phyloP scores from a whole-genome alignment of 2,888 invertebrate genomes.

The Bellardia pandia region DNA sequence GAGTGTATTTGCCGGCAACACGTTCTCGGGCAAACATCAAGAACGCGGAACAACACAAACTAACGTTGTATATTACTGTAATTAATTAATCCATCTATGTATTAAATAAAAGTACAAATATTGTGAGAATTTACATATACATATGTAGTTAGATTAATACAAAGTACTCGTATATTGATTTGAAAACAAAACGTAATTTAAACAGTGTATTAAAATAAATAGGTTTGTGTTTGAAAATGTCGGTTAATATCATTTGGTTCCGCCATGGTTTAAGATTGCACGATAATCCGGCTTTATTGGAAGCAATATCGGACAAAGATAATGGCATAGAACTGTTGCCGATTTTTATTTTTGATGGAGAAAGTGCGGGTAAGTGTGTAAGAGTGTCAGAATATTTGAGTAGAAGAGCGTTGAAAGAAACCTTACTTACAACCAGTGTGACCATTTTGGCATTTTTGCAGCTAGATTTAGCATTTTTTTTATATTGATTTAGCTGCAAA shows the following conservation, averaged over 20 bases:
- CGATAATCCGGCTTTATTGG: slow-evolving; percentile 88
- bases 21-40: slow-evolving; percentile 64
- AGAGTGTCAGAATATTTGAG: neutral
- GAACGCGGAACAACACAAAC: slow-evolving; percentile 34
- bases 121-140: neutral
- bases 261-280: slow-evolving; percentile 89
- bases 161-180: neutral
- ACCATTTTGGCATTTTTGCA: no score
- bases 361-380: slow-evolving; percentile 86
- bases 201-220: neutral
- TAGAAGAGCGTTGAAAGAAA: no score
- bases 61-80: neutral
- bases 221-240: slow-evolving; percentile 65
- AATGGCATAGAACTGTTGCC: slow-evolving; percentile 85
- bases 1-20: slow-evolving; percentile 73
- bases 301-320: slow-evolving; percentile 84
- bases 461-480: no score
- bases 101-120: neutral
- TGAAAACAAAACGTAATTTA: neutral
- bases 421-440: no score
- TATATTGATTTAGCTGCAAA: no score
- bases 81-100: slow-evolving; percentile 19
- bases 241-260: slow-evolving; percentile 88
- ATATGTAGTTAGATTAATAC: neutral
- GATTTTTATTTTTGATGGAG: slow-evolving; percentile 90